Evolutionary conservation across 2,888 invertebrate species (phyloP), one percentile per base, ranked within the genome.

Genomic region (Morpho achilles): DNA sequence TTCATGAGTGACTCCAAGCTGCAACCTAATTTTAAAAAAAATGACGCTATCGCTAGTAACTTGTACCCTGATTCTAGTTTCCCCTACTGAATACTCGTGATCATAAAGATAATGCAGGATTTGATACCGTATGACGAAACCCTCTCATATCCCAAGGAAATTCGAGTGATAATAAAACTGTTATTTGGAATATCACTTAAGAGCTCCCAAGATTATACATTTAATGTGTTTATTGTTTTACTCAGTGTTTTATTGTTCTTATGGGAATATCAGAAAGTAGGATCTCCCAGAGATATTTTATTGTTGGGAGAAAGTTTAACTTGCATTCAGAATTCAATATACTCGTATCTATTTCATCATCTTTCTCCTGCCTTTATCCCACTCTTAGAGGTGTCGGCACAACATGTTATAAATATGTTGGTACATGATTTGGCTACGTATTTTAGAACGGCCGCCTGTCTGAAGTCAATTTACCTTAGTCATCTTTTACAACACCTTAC

Each of bases 111-210:
- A 85, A 87, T 83, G 82, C 76, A 75, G 71, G 76, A 82, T 80
- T 78, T 78, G 79, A 77, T 75, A 76, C 78, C 79, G 80, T 80
- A 77, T 76, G 81, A 81, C 75, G 75, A 74, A 76, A 82, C 75
- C 80, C 80, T 76, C 67, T 67, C 79, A 74, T 80, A 76, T 77
- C 76, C 68, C 77, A 78, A 75, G 81, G 82, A 82, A 81, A 84
- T 86, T 82, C 80, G 80, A 84, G 83, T 82, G 83, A 83, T 83
- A 86, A 85, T 87, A 86, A 86, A 86, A 81, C 79, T 75, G 76
- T 61, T 61, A 65, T 67, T 64, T 64, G 62, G 66, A 64, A 65
- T 64, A 65, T 67, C 63, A 61, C 61, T 58, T 53, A 59, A 49
- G 56, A 43, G 51, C 48, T 45, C 50, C 49, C 41, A 53, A 52